Percentiles rank a stretch among this genome's conserved stretches.
Evolutionary conservation across 2,113 vertebrate genomes (phyloP).

Genomic region (Hippocampus abdominalis): DNA sequence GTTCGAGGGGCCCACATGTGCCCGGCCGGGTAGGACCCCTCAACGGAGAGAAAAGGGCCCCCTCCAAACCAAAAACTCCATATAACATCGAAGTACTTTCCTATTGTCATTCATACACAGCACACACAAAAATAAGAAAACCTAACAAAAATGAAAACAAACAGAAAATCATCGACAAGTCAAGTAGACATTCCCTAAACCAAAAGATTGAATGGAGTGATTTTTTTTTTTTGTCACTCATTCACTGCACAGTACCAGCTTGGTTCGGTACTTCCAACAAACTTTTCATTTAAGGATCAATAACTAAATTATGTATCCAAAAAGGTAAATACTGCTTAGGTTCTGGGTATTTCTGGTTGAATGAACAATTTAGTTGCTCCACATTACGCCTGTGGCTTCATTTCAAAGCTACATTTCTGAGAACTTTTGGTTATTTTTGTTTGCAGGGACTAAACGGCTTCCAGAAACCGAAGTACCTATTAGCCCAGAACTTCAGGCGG

Average conservation of each 20-base stretch:
- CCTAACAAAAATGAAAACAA: not conserved
- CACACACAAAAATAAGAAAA: not conserved
- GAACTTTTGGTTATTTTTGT: too few relatives aligned
- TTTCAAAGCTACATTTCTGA: too few relatives aligned
- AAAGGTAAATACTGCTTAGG: not conserved
- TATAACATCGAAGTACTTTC: not conserved
- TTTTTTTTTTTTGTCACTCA: not conserved
- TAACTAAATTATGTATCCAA: too few relatives aligned
- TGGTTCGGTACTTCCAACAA: not conserved
- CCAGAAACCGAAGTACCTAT: too few relatives aligned
- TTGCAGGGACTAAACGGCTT: too few relatives aligned
- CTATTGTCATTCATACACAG: not conserved
- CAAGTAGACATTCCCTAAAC: not conserved
- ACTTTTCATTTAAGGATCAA: too few relatives aligned
- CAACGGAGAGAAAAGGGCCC: not conserved
- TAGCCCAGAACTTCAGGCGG: too few relatives aligned
- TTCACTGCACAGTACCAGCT: not conserved
- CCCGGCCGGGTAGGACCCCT: too few relatives aligned
- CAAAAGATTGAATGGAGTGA: not conserved
- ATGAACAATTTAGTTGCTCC: not conserved
- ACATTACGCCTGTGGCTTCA: not conserved
- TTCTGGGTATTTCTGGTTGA: not conserved
- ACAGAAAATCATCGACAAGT: not conserved
- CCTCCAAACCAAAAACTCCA: not conserved
- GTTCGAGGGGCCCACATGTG: not conserved